Conservation (phyloP, 2,888 invertebrate genomes). For the Adelognathus sp. region DNA sequence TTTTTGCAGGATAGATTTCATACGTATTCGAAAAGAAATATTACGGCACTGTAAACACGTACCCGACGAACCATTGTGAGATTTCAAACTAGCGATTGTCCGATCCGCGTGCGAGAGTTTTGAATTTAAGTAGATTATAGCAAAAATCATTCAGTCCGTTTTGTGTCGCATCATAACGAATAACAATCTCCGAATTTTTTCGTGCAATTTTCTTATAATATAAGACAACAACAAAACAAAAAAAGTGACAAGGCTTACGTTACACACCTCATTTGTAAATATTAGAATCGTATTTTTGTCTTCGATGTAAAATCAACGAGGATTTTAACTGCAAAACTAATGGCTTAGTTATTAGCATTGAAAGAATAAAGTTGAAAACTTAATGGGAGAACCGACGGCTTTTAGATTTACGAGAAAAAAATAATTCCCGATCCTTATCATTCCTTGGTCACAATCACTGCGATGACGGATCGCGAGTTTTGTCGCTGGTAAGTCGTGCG, state of each 20-base stretch:
- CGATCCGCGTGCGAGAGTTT: slow-evolving; percentile 27
- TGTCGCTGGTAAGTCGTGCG: no score
- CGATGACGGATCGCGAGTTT: no score
- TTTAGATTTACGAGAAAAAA: background rate
- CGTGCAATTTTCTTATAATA: slow-evolving; percentile 52
- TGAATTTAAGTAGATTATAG: slow-evolving; percentile 3
- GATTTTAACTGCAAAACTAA: slow-evolving; percentile 78
- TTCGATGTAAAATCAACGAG: slow-evolving; percentile 79
- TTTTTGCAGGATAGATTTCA: slow-evolving; percentile 64
- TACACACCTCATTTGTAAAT: slow-evolving; percentile 80
- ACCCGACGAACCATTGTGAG: slow-evolving; percentile 40
- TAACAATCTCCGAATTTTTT: slow-evolving; percentile 62
- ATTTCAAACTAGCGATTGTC: slow-evolving; percentile 39
- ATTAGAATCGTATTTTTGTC: slow-evolving; percentile 81
- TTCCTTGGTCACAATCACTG: no score
- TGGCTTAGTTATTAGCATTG: slow-evolving; percentile 78
- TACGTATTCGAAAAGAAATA: slow-evolving; percentile 55
- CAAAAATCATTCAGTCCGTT: slow-evolving; percentile 28
- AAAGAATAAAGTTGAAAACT: slow-evolving; percentile 74
- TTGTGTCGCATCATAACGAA: slow-evolving; percentile 70
- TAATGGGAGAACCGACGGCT: slow-evolving; percentile 65
- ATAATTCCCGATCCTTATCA: no score
- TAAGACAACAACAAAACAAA: no score
- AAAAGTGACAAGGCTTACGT: slow-evolving; percentile 78
- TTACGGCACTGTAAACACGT: slow-evolving; percentile 48